Evolutionary conservation across 2,888 invertebrate genomes (phyloP), one percentile per base, ranked within the genome.

Genomic region (Melipona bicolor): DNA sequence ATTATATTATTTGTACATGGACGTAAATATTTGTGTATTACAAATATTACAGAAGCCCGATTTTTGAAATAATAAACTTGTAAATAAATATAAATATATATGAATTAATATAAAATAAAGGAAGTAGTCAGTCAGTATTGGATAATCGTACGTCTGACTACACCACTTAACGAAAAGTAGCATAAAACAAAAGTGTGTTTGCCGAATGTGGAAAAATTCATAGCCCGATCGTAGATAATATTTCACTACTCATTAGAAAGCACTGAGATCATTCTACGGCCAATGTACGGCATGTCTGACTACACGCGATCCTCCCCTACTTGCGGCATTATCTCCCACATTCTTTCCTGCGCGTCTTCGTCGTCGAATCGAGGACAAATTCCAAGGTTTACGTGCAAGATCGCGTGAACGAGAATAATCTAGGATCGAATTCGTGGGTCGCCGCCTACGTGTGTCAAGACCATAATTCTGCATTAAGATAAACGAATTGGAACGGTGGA

Each of bases 401-500:
- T 90, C 81, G 82, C 77, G 84, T 75, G 87, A 89, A 91, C 87
- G 79, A 88, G 88, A 89, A 89, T 89, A 88, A 85, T 85, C 69
- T 65, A 76, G 76, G 77, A 79, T 75, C 84, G 86, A 88, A 86
- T 87, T 81, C 81, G 80, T 62, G 69, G 68, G 72, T 73, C 21
- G 72, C 0, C 36, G 36, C 36, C 73, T 80, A 79, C 81, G 81
- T 83, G 80, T 84, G 87, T 87, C 81, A 56, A 78, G 86, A 82
- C 88, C 91, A 90, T 92, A 92, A 92, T 88, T 93, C 90, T 87
- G 83, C 87, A 90, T 93, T 93, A 92, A 89, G 91, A 87, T 91
- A 91, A 91, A 91, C 90, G 90, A 92, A 92, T 92, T 92, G 92
- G 88, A 88, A 88, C 89, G 3, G 84, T 80, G 83, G 85, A 65